Conservation (phyloP, 2,888 invertebrate genomes). For the Salpingus planirostris region DNA sequence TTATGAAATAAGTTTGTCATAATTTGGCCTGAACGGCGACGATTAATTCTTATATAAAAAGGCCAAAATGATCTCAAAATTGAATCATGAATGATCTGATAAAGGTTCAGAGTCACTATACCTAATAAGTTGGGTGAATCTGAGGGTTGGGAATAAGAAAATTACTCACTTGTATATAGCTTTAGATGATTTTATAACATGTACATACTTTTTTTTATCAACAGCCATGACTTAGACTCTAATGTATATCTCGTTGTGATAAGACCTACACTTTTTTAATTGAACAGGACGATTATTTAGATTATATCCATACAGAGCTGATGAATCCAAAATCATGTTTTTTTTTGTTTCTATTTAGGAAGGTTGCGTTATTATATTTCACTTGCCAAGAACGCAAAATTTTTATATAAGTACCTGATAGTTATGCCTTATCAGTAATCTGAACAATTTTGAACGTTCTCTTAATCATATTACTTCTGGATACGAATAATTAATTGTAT, state of each 20-base stretch:
- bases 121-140: too few species aligned
- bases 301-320: slow-evolving; percentile 4
- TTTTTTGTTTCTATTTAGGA: too few species aligned
- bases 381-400: too few species aligned
- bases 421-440: slow-evolving; percentile 37
- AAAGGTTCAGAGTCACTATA: slow-evolving; percentile 19
- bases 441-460: slow-evolving; percentile 20
- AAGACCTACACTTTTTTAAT: slow-evolving; percentile 23
- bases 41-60: too few species aligned
- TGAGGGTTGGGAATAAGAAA: slow-evolving; percentile 20
- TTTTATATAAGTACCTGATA: slow-evolving; percentile 43
- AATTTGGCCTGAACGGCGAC: too few species aligned
- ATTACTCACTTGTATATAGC: slow-evolving; percentile 33
- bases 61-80: slow-evolving; percentile 2
- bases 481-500: slow-evolving; percentile 8
- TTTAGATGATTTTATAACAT: slow-evolving; percentile 27
- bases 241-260: slow-evolving; percentile 29
- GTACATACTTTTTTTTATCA: slow-evolving; percentile 33
- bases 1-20: slow-evolving; percentile 8
- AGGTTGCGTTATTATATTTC: too few species aligned
- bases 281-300: slow-evolving; percentile 25
- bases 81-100: slow-evolving; percentile 35
- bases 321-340: too few species aligned
- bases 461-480: slow-evolving; percentile 14
- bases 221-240: slow-evolving; percentile 35